Percentiles rank a stretch among this genome's conserved stretches.
These are phyloP conservation scores for Octodonta nipae DNA, from an alignment of 2,888 invertebrate genomes.

Conservation along the genomic window DNA sequence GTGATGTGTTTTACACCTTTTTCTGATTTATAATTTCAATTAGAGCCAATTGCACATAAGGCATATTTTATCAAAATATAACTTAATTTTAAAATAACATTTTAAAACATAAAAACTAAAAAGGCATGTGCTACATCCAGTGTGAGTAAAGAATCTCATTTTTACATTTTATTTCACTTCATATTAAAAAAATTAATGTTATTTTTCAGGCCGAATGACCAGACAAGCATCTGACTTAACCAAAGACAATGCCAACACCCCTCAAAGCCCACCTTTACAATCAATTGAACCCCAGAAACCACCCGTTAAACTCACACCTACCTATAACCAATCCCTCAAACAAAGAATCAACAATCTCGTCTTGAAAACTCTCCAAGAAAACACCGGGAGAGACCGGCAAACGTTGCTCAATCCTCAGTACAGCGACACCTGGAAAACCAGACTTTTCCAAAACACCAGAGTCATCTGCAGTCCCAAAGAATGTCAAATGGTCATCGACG, in stretches of 20 bases:
- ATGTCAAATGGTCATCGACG: constrained; percentile 61
- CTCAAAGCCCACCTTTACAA: neutral
- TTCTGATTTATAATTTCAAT: too few relatives aligned
- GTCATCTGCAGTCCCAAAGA: constrained; percentile 70
- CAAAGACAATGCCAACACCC: constrained; percentile 2
- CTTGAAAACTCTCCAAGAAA: constrained; percentile 79
- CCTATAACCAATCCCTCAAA: constrained; percentile 66
- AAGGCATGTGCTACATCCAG: too few relatives aligned
- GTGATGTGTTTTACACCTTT: too few relatives aligned
- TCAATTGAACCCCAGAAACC: constrained; percentile 10
- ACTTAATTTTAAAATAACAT: too few relatives aligned
- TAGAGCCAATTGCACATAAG: too few relatives aligned
- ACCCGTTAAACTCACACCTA: constrained; percentile 25
- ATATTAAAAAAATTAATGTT: too few relatives aligned
- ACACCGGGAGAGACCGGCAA: constrained; percentile 50
- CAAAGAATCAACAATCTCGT: constrained; percentile 79
- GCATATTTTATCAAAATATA: too few relatives aligned
- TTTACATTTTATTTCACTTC: too few relatives aligned
- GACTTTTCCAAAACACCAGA: constrained; percentile 61
- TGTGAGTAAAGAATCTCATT: too few relatives aligned
- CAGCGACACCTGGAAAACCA: constrained; percentile 65
- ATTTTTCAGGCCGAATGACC: too few relatives aligned
- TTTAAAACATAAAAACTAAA: too few relatives aligned
- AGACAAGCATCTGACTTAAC: too few relatives aligned
- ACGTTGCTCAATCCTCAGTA: constrained; percentile 23